Evolutionary conservation across 1,140 invertebrate species (phyloP).

Genomic region (Hyles euphorbiae): DNA sequence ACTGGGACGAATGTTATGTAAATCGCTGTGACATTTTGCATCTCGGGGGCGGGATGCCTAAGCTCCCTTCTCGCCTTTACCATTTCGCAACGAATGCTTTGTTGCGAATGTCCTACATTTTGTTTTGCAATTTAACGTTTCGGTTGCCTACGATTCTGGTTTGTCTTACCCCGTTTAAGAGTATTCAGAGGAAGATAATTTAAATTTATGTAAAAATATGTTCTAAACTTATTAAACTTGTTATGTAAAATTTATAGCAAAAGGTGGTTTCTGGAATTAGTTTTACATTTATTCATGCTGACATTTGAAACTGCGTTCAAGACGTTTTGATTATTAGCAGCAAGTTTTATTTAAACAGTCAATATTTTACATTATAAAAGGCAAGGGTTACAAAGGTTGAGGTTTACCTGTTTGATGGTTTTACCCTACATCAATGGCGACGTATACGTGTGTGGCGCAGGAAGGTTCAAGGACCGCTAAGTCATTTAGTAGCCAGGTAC

Average conservation of each 20-base stretch:
- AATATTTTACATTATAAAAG: background rate
- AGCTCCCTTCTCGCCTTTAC: constrained; percentile 34
- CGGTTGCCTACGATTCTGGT: too few species aligned
- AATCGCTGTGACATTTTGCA: constrained; percentile 49
- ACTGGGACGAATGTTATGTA: constrained; percentile 43
- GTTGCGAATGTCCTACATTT: constrained; percentile 27
- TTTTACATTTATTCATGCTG: background rate
- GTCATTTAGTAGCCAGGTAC: constrained; percentile 40
- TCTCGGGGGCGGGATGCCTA: constrained; percentile 35
- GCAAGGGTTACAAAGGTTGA: background rate
- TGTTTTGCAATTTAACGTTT: constrained; percentile 1
- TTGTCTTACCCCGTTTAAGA: background rate
- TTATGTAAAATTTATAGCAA: constrained; percentile 1
- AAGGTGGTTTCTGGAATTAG: too few species aligned
- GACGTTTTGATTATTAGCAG: background rate
- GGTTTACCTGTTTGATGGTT: constrained; percentile 9
- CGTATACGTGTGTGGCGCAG: constrained; percentile 12
- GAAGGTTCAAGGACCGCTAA: constrained; percentile 36
- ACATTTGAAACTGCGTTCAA: constrained; percentile 5
- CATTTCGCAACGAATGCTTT: constrained; percentile 29
- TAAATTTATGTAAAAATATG: constrained; percentile 4
- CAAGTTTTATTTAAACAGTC: background rate
- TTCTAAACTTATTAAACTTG: constrained; percentile 4
- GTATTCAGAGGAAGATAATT: background rate
- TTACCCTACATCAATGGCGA: constrained; percentile 22